Evolutionary conservation across 2,113 vertebrate genomes (phyloP).

Genomic region (Athene cunicularia): DNA sequence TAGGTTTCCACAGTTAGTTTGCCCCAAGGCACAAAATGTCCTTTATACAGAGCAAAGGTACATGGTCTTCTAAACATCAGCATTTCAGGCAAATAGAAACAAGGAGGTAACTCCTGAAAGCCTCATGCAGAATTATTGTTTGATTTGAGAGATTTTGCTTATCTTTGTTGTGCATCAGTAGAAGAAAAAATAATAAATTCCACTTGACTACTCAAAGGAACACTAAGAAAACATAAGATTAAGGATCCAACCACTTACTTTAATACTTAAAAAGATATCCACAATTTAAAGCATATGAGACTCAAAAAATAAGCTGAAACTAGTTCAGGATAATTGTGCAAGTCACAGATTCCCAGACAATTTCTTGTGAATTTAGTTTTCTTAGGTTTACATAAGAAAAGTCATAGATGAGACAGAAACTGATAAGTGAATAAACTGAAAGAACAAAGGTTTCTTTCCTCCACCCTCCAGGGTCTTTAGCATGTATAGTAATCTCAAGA

Average conservation of each 20-base stretch:
- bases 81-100: constrained; percentile 20
- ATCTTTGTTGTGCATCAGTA: not conserved
- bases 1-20: not conserved
- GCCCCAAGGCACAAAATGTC: not conserved
- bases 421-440: not conserved
- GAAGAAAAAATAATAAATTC: constrained; percentile 10
- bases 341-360: not conserved
- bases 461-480: not conserved
- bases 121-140: not conserved
- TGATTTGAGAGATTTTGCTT: not conserved
- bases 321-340: not conserved
- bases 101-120: not conserved
- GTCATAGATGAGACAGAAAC: not conserved
- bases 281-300: not conserved
- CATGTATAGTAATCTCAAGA: not conserved
- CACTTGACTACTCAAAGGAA: not conserved
- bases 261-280: not conserved
- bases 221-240: not conserved
- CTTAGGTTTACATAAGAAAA: not conserved
- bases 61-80: not conserved
- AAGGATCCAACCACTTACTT: not conserved
- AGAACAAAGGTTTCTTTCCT: not conserved
- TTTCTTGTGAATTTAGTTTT: not conserved
- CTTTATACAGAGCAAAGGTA: not conserved
- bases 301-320: not conserved